Evolutionary conservation across 2,888 invertebrate species (phyloP), one percentile per base, ranked within the genome.

Genomic region (Therioaphis trifolii): DNA sequence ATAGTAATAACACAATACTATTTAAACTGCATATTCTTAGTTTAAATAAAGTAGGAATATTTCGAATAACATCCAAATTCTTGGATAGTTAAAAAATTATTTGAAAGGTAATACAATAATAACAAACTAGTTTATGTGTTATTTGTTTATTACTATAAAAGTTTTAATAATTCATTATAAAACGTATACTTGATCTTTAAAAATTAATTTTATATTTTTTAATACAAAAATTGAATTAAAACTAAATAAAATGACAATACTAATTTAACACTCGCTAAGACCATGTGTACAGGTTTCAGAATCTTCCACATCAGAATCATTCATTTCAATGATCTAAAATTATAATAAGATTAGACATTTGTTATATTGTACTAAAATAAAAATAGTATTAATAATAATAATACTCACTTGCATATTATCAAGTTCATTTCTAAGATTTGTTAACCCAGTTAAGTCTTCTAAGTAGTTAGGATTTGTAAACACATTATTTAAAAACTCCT

Each of bases 381-480:
- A n/a, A n/a, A n/a, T n/a, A n/a, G n/a, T n/a, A n/a, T n/a, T n/a
- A n/a, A 79, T 43, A n/a, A 5, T 18, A 85, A 35, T 5, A n/a
- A 5, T 18, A 85, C 72, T 85, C 76, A 92, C 91, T 87, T 92
- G 91, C 84, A 91, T 91, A 89, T 91, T 90, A 87, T 92, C 91
- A 14, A 91, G 91, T 14, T 91, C 88, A 84, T 91, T 89, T 86
- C 92, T 92, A 86, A 93, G 89, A 84, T 92, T 91, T 0, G 91
- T 90, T 61, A 98, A 90, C 0, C 97, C 96, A 0, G 96, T 95
- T 4, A 98, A 88, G 86, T 95, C 93, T 89, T 98, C 97, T 87
- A 98, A 90, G 89, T 93, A 94, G 85, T 91, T 92, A 0, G 95
- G 93, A 86, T 94, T 93, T 87, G 95, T 93, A 87, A 96, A 95